phyloP scores from a whole-genome alignment of 2,888 invertebrate genomes.

The Pecten maximus region DNA sequence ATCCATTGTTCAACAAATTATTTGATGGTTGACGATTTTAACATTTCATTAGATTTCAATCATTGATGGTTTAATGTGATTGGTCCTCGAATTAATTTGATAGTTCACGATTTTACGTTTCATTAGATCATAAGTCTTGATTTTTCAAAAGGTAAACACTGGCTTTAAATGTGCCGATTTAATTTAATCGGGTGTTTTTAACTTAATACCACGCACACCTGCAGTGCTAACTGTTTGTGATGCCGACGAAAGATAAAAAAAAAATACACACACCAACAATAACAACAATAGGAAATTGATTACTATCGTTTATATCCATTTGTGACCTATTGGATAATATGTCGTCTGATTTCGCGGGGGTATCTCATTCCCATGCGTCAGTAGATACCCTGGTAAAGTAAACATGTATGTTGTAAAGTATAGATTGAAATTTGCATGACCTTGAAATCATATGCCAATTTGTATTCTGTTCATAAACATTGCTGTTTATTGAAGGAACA shows the following conservation, averaged over 20 bases:
- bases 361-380: neutral
- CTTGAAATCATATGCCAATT: neutral
- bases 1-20: neutral
- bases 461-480: too few species aligned
- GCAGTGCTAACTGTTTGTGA: neutral
- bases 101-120: conserved; percentile 31
- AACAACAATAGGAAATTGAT: neutral
- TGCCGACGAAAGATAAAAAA: neutral
- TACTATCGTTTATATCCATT: neutral
- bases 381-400: neutral
- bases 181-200: conserved; percentile 14
- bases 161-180: neutral
- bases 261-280: neutral
- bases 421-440: neutral
- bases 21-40: conserved; percentile 16
- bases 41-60: conserved; percentile 31
- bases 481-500: too few species aligned
- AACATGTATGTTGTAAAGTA: neutral
- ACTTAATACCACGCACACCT: conserved; percentile 1
- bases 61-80: neutral
- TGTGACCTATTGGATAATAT: neutral
- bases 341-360: neutral
- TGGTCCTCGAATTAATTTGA: neutral
- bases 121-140: conserved; percentile 6
- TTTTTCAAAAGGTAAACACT: neutral